Evolutionary conservation across 2,888 invertebrate species (phyloP).

Genomic region (Merodon equestris): DNA sequence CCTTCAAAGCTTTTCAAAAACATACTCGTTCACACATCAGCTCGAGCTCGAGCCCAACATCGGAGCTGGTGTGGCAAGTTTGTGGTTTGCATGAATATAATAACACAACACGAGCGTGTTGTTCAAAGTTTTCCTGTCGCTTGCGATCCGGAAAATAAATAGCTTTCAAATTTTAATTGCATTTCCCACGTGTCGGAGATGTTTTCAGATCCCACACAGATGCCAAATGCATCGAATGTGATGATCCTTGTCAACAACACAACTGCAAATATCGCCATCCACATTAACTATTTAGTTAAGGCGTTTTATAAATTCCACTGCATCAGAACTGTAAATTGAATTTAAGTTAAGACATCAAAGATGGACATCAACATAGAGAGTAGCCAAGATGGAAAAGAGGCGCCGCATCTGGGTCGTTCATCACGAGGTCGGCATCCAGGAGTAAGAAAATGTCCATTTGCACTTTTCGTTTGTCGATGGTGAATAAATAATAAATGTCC

Average conservation of each 20-base stretch:
- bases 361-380: slow-evolving; percentile 53
- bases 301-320: too few species aligned
- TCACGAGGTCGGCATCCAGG: slow-evolving; percentile 19
- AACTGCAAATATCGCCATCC: too few species aligned
- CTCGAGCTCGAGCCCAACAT: slow-evolving; percentile 29
- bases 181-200: slow-evolving; percentile 3
- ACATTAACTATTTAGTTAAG: too few species aligned
- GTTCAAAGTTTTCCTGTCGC: too few species aligned
- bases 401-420: slow-evolving; percentile 8
- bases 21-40: slow-evolving; percentile 21
- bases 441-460: slow-evolving; percentile 61
- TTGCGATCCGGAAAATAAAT: too few species aligned
- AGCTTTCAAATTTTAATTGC: slow-evolving; percentile 43
- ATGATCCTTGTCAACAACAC: too few species aligned
- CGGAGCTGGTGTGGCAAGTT: slow-evolving; percentile 33
- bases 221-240: too few species aligned
- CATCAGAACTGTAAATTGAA: slow-evolving; percentile 57
- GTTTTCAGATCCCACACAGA: too few species aligned
- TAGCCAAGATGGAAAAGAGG: slow-evolving; percentile 33
- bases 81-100: too few species aligned
- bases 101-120: too few species aligned
- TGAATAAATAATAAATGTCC: slow-evolving; percentile 67
- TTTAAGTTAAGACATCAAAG: slow-evolving; percentile 60
- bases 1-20: slow-evolving; percentile 62
- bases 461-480: slow-evolving; percentile 62